Percentiles rank a stretch among this genome's conserved stretches.
phyloP scores from a whole-genome alignment of 2,797 vertebrate genomes.

The Spinus pinus region DNA sequence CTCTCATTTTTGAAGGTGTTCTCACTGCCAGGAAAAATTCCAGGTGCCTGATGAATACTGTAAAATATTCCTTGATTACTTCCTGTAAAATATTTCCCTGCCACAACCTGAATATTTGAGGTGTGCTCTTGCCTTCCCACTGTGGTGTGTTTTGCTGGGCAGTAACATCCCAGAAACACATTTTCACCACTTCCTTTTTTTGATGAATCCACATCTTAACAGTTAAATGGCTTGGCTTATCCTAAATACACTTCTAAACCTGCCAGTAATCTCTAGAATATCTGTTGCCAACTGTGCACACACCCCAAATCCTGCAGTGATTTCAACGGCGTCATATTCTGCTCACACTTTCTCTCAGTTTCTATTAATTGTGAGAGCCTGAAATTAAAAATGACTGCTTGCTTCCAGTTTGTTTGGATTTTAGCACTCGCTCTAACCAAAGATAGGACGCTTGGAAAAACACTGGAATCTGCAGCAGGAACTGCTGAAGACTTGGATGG shows the following conservation, averaged over 20 bases:
- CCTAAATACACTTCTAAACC: background rate
- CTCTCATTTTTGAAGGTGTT: background rate
- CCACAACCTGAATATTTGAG: background rate
- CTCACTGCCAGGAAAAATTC: background rate
- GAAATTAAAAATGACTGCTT: slow-evolving; percentile 18
- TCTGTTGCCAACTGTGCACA: background rate
- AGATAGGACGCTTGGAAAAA: slow-evolving; percentile 53
- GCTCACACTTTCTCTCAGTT: background rate
- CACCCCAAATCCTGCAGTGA: background rate
- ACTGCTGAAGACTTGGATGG: slow-evolving; percentile 29
- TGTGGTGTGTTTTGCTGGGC: background rate
- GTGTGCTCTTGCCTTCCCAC: background rate
- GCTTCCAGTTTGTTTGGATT: slow-evolving; percentile 8
- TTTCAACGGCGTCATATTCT: background rate
- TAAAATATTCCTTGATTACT: background rate
- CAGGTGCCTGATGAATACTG: background rate
- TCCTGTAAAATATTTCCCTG: background rate
- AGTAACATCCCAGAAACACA: background rate
- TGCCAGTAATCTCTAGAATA: background rate
- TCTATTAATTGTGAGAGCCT: slow-evolving; percentile 23
- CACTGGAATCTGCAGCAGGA: slow-evolving; percentile 33
- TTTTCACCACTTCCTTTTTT: background rate
- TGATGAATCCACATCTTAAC: background rate
- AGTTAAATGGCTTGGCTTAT: background rate
- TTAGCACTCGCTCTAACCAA: slow-evolving; percentile 26